phyloP scores from a whole-genome alignment of 2,797 vertebrate species.

The Kryptopterus vitreolus region DNA sequence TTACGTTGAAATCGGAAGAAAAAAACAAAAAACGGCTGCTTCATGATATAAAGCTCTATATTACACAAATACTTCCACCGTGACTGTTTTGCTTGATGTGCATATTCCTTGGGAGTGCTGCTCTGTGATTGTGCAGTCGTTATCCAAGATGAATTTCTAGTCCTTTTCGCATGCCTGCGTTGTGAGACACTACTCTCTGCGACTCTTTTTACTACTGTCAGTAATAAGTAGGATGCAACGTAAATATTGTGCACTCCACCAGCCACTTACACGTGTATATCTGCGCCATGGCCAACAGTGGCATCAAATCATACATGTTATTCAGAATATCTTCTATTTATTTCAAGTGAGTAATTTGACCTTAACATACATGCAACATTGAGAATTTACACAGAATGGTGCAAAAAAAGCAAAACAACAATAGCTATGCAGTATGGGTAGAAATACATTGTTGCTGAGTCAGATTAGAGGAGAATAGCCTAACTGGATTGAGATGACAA shows the following conservation, averaged over 20 bases:
- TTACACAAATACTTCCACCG: background rate
- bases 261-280: background rate
- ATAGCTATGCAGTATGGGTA: background rate
- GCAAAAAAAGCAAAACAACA: background rate
- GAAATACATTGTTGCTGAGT: background rate
- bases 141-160: slow-evolving; percentile 23
- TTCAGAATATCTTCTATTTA: background rate
- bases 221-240: background rate
- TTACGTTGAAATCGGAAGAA: background rate
- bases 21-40: background rate
- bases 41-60: background rate
- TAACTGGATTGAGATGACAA: background rate
- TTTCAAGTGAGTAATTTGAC: background rate
- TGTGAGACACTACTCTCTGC: background rate
- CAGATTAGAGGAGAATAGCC: background rate
- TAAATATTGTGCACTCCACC: background rate
- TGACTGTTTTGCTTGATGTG: background rate
- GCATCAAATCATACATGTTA: background rate
- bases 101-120: background rate
- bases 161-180: slow-evolving; percentile 17
- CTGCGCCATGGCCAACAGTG: background rate
- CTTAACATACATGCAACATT: background rate
- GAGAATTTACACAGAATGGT: background rate
- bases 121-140: background rate
- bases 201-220: background rate